Conservation (phyloP, 2,113 vertebrate species). For the Callocephalon fimbriatum region DNA sequence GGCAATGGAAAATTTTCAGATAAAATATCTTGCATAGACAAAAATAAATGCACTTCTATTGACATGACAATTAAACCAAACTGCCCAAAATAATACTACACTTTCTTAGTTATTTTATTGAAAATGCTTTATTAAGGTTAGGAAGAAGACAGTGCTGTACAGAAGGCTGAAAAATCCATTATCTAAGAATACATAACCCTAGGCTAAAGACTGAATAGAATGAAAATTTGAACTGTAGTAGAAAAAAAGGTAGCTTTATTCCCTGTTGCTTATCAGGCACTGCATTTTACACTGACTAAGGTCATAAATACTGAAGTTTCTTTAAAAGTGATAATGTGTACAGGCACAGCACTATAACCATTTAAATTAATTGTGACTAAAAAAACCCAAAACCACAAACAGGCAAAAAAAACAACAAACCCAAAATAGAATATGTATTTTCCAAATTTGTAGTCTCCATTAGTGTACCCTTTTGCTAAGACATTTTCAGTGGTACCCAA, state of each 20-base stretch:
- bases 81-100: background rate
- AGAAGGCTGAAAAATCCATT: background rate
- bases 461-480: background rate
- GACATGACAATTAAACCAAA: background rate
- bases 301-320: background rate
- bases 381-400: background rate
- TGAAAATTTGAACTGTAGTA: background rate
- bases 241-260: background rate
- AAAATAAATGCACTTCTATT: background rate
- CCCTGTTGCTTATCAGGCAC: background rate
- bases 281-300: background rate
- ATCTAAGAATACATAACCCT: background rate
- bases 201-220: background rate
- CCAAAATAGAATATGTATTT: background rate
- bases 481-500: background rate
- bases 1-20: background rate
- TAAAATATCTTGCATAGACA: background rate
- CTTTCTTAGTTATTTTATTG: background rate
- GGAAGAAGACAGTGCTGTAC: background rate
- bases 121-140: background rate
- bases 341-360: background rate
- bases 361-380: background rate
- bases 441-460: background rate
- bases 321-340: background rate
- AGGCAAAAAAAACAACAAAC: fast-evolving